These are phyloP conservation scores for Tragopan temminckii DNA, from an alignment of 2,797 vertebrate genomes.

Conservation along the genomic window DNA sequence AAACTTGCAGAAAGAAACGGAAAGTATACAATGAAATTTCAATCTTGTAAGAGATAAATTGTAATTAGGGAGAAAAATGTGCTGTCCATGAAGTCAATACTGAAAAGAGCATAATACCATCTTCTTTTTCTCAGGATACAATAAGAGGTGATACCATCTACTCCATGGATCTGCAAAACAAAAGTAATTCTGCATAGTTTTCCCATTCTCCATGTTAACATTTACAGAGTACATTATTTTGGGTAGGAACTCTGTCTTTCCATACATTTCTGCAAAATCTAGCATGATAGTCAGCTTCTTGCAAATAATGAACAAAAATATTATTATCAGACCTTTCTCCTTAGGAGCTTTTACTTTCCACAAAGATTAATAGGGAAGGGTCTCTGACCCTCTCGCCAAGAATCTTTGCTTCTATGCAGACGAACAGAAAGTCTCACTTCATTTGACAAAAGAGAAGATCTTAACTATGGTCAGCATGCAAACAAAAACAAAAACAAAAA, in stretches of 20 bases:
- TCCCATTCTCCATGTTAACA: rapidly evolving
- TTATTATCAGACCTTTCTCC: neutral
- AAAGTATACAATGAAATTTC: neutral
- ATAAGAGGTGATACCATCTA: neutral
- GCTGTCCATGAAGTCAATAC: neutral
- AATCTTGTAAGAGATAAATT: neutral
- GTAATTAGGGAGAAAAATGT: neutral
- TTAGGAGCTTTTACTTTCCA: neutral
- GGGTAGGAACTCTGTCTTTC: neutral
- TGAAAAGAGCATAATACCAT: neutral
- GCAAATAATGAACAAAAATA: neutral
- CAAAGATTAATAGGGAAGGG: neutral
- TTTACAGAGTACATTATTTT: neutral
- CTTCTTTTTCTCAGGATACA: neutral
- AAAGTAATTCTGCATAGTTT: neutral
- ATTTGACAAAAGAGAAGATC: neutral
- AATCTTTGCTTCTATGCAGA: neutral
- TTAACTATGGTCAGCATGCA: neutral
- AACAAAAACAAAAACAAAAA: neutral
- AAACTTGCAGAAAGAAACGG: neutral
- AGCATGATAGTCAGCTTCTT: neutral
- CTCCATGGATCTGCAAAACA: neutral
- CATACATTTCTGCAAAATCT: neutral
- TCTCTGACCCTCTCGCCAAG: neutral
- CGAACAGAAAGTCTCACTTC: neutral